A percentile compares a stretch with the other conserved stretches of the same genome.
Conservation (phyloP, 2,888 invertebrate species). For the Loripinus fragilis region DNA sequence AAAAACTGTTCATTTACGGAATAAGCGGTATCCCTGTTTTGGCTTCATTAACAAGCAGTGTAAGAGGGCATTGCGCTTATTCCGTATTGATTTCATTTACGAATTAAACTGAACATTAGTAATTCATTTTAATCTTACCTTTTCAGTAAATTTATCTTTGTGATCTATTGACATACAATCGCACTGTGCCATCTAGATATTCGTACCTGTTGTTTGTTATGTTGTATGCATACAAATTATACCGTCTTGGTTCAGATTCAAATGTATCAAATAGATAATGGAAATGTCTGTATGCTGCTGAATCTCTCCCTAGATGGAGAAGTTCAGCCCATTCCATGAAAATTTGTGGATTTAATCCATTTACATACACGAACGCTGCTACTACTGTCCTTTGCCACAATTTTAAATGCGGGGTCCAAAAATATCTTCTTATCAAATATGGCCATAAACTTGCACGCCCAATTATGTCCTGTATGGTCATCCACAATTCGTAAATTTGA, state of each 20-base stretch:
- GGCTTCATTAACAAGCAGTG: no score
- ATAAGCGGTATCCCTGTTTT: neutral
- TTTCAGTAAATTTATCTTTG: neutral
- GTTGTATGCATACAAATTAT: neutral
- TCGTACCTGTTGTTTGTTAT: neutral
- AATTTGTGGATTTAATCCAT: slow-evolving; percentile 14
- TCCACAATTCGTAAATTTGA: slow-evolving; percentile 18
- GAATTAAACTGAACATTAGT: no score
- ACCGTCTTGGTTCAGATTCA: neutral
- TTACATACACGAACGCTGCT: no score
- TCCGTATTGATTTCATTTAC: no score
- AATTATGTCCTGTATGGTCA: slow-evolving; percentile 23
- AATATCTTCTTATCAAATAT: neutral
- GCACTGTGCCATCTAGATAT: neutral
- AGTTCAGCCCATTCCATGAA: slow-evolving; percentile 21
- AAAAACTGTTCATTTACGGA: neutral
- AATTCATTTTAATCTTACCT: neutral
- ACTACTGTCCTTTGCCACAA: slow-evolving; percentile 9
- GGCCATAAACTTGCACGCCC: slow-evolving; percentile 11
- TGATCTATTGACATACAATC: neutral
- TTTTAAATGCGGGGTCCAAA: slow-evolving; percentile 21
- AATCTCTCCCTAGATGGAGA: slow-evolving; percentile 2
- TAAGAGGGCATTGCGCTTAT: neutral
- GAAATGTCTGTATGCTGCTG: slow-evolving; percentile 6
- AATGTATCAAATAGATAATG: neutral